Evolutionary conservation across 2,113 vertebrate genomes (phyloP).

Genomic region (Eurystomus gularis): DNA sequence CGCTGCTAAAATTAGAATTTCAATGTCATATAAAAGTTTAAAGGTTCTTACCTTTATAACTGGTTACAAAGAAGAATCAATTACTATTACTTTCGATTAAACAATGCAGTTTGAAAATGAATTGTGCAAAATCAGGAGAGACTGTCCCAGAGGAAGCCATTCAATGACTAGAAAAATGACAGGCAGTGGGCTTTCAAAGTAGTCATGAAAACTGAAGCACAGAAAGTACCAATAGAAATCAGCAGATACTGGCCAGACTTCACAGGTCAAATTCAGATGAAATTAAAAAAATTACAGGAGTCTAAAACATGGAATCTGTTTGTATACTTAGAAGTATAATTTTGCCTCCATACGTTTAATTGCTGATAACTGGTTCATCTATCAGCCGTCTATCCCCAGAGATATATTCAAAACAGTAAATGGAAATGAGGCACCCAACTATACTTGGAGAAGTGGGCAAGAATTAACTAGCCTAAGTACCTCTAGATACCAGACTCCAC

Average conservation of each 20-base stretch:
- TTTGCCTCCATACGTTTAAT: not conserved
- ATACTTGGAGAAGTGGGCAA: not conserved
- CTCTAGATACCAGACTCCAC: not conserved
- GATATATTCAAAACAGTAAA: not conserved
- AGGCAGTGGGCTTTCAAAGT: not conserved
- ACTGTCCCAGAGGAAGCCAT: not conserved
- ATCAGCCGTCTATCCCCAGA: not conserved
- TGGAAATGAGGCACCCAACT: not conserved
- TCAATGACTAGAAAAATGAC: not conserved
- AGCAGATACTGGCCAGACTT: not conserved
- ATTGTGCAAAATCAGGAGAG: not conserved
- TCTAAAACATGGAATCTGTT: not conserved
- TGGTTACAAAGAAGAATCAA: not conserved
- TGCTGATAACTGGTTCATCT: not conserved
- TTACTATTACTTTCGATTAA: not conserved
- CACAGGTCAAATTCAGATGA: not conserved
- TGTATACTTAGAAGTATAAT: not conserved
- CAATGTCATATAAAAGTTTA: not conserved
- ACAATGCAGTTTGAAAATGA: not conserved
- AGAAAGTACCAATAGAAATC: not conserved
- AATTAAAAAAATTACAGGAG: rapidly evolving
- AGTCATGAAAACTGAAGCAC: not conserved
- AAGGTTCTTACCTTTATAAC: not conserved
- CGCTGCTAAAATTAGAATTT: not conserved
- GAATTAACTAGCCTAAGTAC: not conserved